Evolutionary conservation across 1,140 invertebrate species (phyloP), one percentile per base, ranked within the genome.

Genomic region (Pogonomyrmex barbatus): DNA sequence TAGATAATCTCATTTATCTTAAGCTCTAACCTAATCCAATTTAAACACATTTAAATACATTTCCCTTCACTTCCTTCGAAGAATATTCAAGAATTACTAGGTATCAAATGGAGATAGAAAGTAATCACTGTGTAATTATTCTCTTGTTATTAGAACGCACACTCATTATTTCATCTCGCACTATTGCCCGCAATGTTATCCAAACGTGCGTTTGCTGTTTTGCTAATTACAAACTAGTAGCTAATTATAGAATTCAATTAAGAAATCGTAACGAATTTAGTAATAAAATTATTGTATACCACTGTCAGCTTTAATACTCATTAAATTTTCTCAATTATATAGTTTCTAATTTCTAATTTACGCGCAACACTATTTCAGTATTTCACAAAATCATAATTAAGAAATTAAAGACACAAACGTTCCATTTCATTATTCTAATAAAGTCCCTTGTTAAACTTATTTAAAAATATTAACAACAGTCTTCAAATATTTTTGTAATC

Each of bases 221-320:
- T 4, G 12, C 8, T 62, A 77, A 62, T 76, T 60, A 0, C 14
- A 62, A 54, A 36, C 36, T n/a, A n/a, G 3, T n/a, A 17, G 39
- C 14, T 50, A 52, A 67, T 52, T 67, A 81, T 8, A 12, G 0
- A 68, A 45, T 68, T 4, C 33, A 68, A 81, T 81, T 68, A 42
- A 42, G 2, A 10, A 52, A 54, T 68, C 10, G n/a, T 79, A n/a
- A 50, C 47, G 1, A 42, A 24, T 68, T 68, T 1, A 73, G 2
- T 56, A 76, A 33, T 60, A 45, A 30, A 17, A 30, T 12, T 45
- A 4, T 45, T 60, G 3, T 24, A 1, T 58, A 45, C 2, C 14
- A 17, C 10, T 52, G 0, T 68, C 39, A 2, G 8, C 12, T 50
- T 45, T 33, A 3, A 52, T 47, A 45, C 8, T 50, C 5, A 9